Evolutionary conservation across 1,140 invertebrate genomes (phyloP), one percentile per base, ranked within the genome.

Genomic region (Drosophila pandora): DNA sequence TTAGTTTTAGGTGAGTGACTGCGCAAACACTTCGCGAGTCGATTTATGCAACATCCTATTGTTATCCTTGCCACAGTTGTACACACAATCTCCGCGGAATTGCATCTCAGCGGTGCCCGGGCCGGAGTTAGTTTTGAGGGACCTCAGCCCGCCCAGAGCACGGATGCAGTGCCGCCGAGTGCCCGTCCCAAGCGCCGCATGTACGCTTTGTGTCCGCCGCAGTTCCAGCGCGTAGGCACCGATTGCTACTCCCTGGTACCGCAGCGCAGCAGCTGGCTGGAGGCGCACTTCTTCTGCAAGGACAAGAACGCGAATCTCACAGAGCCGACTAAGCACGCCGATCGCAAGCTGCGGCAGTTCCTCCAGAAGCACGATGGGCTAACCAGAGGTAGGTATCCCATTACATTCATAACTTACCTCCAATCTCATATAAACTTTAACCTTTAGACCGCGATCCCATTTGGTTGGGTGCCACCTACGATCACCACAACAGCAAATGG

Each of bases 381-480:
- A 2, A 43, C 62, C 1, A 79, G 69, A 28, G 68, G 89, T 90
- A 41, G 13, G 41, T 17, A 21, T 39, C 2, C n/a, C 8, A 41
- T 41, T 17, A 13, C 13, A 2, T 41, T 41, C 34, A 6, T 9
- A 12, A 17, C 12, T 28, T 28, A 28, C 7, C 0, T 28, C 0
- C 3, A 41, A n/a, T n/a, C 3, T 5, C 3, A 13, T 41, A n/a
- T 3, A 17, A 41, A 17, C 4, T 10, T n/a, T 41, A 2, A 4
- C 4, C 39, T 1, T 5, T 23, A 3, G 94, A 92, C 8, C 91
- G 90, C 65, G 90, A 94, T 22, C 94, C 94, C 50, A 92, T 94
- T 78, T 95, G 95, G 94, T 94, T 95, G 79, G 95, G 94, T 4
- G 94, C 94, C 4, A 93, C 93, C 53, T 95, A 93, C 82, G 93